Base-by-base conservation (phyloP, 2,113 vertebrate species). In the Psittacus erithacus region DNA sequence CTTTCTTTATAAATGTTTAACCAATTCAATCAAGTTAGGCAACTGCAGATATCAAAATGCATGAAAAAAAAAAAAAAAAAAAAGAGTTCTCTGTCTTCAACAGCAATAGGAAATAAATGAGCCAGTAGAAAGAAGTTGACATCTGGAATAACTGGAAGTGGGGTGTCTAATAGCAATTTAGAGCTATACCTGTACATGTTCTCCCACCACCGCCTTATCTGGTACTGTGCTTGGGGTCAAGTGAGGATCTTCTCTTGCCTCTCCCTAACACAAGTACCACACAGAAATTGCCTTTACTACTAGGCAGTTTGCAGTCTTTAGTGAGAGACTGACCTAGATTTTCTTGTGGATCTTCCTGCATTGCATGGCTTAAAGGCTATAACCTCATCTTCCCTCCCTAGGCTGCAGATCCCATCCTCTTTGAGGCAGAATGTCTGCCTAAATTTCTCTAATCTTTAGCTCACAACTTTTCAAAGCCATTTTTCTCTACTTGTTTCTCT, bases 291-390 rank as follows among this genome's bases (percentile, higher is more conserved):
- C 63, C 24, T 12, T 78, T 79, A 17, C 43, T 90, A 55, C 67
- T 57, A 63, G 69, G 35, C 53, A 70, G 71, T 95, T 83, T 76
- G 49, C 59, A 88, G 24, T 88, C 78, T 73, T 47, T 39, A 62
- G 67, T 33, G 53, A 93, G 85, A 60, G 75, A 46, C 41, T 92
- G 94, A 94, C 94, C 91, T 86, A 95, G 94, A 86, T 96, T 94
- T 90, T 29, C 82, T n/a, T 31, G 75, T 73, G 88, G 85, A 69
- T 88, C 63, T 76, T 88, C 53, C 68, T 77, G n/a, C 79, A 53
- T 47, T 91, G 75, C 49, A 19, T 77, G 73, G 88, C 88, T 97
- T 90, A 93, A 88, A 81, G 88, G 82, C 91, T 81, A 60, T 86
- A 92, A 88, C 82, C 80, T 95, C 64, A 86, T 59, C 71, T 59